A percentile compares a stretch with the other conserved stretches of the same genome.
Conservation (phyloP, 2,888 invertebrate species). For the Macrosiphum euphorbiae region DNA sequence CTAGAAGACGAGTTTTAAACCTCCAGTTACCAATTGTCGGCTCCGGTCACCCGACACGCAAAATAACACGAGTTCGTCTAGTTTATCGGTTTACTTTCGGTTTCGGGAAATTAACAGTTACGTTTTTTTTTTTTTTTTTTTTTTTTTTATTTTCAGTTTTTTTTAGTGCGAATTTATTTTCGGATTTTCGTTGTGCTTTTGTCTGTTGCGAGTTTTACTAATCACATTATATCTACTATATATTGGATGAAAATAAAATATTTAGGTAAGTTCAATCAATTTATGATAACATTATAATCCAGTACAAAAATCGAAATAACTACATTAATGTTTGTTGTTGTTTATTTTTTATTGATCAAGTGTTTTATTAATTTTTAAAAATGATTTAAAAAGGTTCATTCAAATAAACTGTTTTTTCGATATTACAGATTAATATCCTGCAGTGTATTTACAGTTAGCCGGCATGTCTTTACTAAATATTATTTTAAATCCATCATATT, state of each 20-base stretch:
- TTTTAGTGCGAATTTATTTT: not conserved
- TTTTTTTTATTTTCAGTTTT: not conserved
- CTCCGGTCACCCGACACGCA: slow-evolving; percentile 64
- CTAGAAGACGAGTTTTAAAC: slow-evolving; percentile 55
- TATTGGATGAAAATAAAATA: slow-evolving; percentile 30
- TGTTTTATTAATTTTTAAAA: not conserved
- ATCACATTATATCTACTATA: not conserved
- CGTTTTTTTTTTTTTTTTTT: slow-evolving; percentile 27
- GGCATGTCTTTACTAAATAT: not conserved
- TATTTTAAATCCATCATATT: not conserved
- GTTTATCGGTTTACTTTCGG: slow-evolving; percentile 47
- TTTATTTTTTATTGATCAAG: not conserved
- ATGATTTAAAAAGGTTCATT: not conserved
- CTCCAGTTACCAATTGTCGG: slow-evolving; percentile 64
- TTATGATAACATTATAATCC: not conserved
- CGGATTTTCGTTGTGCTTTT: not conserved
- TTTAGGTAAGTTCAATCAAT: not conserved
- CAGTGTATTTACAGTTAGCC: not conserved
- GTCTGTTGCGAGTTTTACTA: not conserved
- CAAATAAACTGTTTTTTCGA: not conserved
- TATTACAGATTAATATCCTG: not conserved
- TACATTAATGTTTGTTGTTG: not conserved
- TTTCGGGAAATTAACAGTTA: slow-evolving; percentile 1
- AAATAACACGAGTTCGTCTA: slow-evolving; percentile 52
- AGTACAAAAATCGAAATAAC: not conserved